Evolutionary conservation across 2,113 vertebrate genomes (phyloP).

Genomic region (Gasterosteus nipponicus): DNA sequence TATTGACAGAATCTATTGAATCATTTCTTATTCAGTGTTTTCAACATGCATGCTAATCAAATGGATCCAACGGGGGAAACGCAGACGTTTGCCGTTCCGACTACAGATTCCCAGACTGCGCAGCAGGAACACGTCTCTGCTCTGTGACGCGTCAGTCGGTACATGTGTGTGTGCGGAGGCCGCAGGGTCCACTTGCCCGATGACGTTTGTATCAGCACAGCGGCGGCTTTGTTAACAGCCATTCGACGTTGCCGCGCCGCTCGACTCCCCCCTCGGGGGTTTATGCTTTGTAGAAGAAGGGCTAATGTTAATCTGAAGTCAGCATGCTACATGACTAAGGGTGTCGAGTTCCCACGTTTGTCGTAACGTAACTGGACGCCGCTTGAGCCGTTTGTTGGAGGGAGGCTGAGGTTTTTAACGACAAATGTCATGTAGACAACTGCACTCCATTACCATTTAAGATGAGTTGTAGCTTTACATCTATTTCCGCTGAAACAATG

Average conservation of each 20-base stretch:
- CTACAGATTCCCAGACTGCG: constrained; percentile 5
- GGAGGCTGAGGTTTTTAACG: neutral
- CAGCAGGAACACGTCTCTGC: neutral
- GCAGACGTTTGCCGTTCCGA: constrained; percentile 11
- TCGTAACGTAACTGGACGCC: constrained; percentile 30
- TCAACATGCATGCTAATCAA: constrained; percentile 27
- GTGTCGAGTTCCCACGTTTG: constrained; percentile 55
- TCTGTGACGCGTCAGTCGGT: constrained; percentile 45
- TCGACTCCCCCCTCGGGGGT: constrained; percentile 49
- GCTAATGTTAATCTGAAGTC: constrained; percentile 69
- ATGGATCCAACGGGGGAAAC: constrained; percentile 21
- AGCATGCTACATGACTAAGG: constrained; percentile 54
- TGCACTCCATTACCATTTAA: neutral
- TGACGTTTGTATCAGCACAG: constrained; percentile 35
- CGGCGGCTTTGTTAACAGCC: constrained; percentile 35
- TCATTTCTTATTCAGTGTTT: constrained; percentile 10
- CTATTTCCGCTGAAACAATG: neutral
- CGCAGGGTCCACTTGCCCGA: constrained; percentile 9
- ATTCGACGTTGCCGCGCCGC: constrained; percentile 22
- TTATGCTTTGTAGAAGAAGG: constrained; percentile 33
- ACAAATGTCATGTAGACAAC: neutral
- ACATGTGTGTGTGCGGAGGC: neutral
- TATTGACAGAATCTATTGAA: constrained; percentile 9
- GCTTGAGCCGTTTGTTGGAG: constrained; percentile 38
- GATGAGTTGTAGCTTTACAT: neutral